Conservation (phyloP, 2,888 invertebrate species). For the Chydorus sphaericus region DNA sequence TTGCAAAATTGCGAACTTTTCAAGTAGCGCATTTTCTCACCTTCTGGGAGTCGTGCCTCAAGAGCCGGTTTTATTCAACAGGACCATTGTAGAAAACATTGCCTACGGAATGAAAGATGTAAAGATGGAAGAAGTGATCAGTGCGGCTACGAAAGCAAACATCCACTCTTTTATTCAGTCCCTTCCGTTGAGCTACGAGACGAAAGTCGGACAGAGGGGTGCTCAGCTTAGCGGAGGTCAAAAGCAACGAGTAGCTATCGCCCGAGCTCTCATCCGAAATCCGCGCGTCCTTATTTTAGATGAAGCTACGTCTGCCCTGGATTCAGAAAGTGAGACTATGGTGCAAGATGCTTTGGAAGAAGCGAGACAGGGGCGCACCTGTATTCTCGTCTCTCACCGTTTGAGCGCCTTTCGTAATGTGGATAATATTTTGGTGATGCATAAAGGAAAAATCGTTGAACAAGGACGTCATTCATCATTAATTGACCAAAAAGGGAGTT, state of each 20-base stretch:
- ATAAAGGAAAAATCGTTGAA: constrained; percentile 59
- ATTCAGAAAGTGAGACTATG: constrained; percentile 58
- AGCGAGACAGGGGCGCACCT: constrained; percentile 64
- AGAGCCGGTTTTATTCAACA: constrained; percentile 79
- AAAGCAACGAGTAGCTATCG: constrained; percentile 63
- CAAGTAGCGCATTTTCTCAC: constrained; percentile 48
- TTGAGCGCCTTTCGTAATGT: constrained; percentile 68
- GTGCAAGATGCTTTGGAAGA: constrained; percentile 74
- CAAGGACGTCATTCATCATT: constrained; percentile 60
- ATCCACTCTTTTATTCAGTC: constrained; percentile 68
- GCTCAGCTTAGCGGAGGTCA: constrained; percentile 60
- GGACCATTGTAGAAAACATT: constrained; percentile 78
- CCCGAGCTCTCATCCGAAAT: constrained; percentile 37
- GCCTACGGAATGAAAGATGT: constrained; percentile 67
- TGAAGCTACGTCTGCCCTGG: constrained; percentile 44
- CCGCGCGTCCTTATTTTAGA: constrained; percentile 40
- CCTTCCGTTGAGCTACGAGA: constrained; percentile 62
- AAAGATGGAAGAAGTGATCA: constrained; percentile 53
- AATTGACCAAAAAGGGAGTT: constrained; percentile 46
- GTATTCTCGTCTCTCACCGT: constrained; percentile 74
- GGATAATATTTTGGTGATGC: constrained; percentile 68
- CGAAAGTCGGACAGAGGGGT: constrained; percentile 56
- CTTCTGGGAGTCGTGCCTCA: constrained; percentile 80
- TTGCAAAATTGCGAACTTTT: constrained; percentile 45
- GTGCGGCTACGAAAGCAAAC: constrained; percentile 66